Conservation (phyloP, 1,140 invertebrate species). For the Zaprionus lachaisei region DNA sequence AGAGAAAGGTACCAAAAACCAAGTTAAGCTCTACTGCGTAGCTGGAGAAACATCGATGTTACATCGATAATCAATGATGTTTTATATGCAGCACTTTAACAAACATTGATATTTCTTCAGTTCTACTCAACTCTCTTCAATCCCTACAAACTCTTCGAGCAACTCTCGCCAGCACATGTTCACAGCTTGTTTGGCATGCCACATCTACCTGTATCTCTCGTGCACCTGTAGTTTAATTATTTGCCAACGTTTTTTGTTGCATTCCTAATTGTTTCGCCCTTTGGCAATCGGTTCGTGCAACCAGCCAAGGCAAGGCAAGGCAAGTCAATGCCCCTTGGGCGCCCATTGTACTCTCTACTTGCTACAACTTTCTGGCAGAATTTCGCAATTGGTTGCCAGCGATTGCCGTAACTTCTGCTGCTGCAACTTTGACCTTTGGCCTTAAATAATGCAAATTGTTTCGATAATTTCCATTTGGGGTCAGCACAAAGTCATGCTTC, state of each 20-base stretch:
- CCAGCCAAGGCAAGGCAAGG: constrained; percentile 2
- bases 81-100: too few relatives aligned
- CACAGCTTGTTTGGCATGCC: neutral
- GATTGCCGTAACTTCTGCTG: constrained; percentile 26
- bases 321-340: constrained; percentile 26
- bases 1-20: too few relatives aligned
- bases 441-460: constrained; percentile 22
- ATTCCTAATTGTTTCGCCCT: constrained; percentile 39
- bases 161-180: neutral
- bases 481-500: neutral
- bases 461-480: neutral
- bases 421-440: constrained; percentile 9
- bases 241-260: constrained; percentile 27
- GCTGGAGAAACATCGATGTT: too few relatives aligned
- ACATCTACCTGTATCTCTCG: neutral
- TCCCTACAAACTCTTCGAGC: neutral
- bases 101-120: too few relatives aligned
- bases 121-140: neutral
- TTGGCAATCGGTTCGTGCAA: constrained; percentile 10
- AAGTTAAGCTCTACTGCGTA: too few relatives aligned
- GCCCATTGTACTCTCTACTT: constrained; percentile 19
- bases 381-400: constrained; percentile 19
- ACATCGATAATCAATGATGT: too few relatives aligned
- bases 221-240: constrained; percentile 42
- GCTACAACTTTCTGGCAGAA: constrained; percentile 23